Evolutionary conservation across 2,113 vertebrate genomes (phyloP).

Genomic region (Chloroceryle aenea): DNA sequence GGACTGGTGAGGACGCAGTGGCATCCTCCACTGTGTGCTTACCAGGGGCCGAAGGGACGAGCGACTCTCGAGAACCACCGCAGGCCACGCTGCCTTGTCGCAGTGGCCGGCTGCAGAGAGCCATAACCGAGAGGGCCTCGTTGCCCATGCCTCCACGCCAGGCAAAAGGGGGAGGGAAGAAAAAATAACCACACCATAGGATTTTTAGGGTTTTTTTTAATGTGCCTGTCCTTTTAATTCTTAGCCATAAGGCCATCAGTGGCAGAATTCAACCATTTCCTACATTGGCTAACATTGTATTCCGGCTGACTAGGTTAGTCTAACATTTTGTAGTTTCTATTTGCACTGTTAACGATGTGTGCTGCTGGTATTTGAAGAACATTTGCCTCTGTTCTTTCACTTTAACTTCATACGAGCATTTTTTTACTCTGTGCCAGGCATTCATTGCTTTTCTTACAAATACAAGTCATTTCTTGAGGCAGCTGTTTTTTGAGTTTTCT

Average conservation of each 20-base stretch:
- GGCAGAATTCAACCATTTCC: conserved; percentile 75
- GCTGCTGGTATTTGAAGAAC: conserved; percentile 77
- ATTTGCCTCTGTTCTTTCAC: conserved; percentile 78
- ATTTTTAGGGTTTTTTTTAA: conserved; percentile 72
- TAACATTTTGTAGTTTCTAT: conserved; percentile 77
- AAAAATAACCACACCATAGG: conserved; percentile 71
- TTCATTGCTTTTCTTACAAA: conserved; percentile 80
- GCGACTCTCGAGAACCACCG: conserved; percentile 67
- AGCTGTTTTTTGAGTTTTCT: conserved; percentile 79
- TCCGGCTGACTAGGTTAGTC: conserved; percentile 78
- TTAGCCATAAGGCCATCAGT: conserved; percentile 76
- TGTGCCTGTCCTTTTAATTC: conserved; percentile 78
- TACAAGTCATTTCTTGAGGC: conserved; percentile 79
- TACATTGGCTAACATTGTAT: conserved; percentile 77
- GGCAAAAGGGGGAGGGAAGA: conserved; percentile 77
- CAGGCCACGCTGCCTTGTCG: conserved; percentile 76
- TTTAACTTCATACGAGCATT: conserved; percentile 74
- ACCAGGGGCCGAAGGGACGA: conserved; percentile 66
- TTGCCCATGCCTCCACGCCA: conserved; percentile 75
- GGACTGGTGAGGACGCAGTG: conserved; percentile 77
- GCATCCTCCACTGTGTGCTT: conserved; percentile 75
- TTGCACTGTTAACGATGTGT: conserved; percentile 77
- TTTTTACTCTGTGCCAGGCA: conserved; percentile 78
- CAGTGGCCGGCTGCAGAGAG: conserved; percentile 78
- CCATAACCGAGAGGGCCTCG: conserved; percentile 76